phyloP scores from a whole-genome alignment of 2,888 invertebrate genomes.

The Cotesia congregata region DNA sequence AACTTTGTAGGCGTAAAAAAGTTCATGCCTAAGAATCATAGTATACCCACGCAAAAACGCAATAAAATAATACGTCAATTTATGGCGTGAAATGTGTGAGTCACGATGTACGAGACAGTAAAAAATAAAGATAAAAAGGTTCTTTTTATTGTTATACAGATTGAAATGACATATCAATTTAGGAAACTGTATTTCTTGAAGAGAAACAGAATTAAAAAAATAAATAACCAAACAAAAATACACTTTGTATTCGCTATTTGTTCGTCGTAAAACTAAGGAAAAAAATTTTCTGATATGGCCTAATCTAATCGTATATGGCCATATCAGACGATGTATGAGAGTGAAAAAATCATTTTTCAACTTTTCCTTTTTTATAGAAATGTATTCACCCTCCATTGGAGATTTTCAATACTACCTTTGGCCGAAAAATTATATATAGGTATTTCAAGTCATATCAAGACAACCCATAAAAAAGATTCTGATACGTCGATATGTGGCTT shows the following conservation, averaged over 20 bases:
- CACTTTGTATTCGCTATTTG: not conserved
- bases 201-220: not conserved
- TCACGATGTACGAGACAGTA: not conserved
- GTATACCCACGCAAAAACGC: slow-evolving; percentile 32
- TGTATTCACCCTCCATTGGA: no score
- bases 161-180: not conserved
- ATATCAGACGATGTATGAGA: no score
- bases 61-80: slow-evolving; percentile 28
- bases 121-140: not conserved
- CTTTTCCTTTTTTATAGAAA: no score
- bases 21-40: slow-evolving; percentile 31
- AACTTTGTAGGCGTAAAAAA: not conserved
- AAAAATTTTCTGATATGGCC: no score
- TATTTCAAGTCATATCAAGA: no score
- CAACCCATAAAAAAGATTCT: no score
- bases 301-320: no score
- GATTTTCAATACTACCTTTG: no score
- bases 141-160: not conserved
- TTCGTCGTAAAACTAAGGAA: not conserved
- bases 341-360: no score
- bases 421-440: no score
- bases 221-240: not conserved
- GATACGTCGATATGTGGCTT: no score
- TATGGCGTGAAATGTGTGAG: not conserved
- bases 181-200: not conserved